These are phyloP conservation scores for Sebastolobus alascanus DNA, from an alignment of 2,797 vertebrate species.

Conservation along the genomic window DNA sequence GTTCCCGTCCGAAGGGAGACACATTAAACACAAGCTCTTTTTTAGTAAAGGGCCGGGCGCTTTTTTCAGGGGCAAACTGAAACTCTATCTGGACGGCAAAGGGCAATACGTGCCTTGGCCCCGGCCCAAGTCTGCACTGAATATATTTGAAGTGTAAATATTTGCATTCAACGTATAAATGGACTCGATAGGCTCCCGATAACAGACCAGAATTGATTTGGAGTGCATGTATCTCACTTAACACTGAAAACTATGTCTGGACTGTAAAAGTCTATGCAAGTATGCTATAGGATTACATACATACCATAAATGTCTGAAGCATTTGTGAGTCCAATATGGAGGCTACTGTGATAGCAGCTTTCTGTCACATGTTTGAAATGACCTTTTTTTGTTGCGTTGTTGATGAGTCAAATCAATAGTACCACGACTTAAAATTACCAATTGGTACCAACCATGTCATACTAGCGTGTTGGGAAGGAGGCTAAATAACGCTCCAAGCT, in stretches of 20 bases:
- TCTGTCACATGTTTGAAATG: neutral
- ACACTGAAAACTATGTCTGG: conserved; percentile 60
- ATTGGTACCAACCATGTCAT: too few species aligned
- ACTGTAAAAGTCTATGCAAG: conserved; percentile 46
- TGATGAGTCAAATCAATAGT: conserved; percentile 26
- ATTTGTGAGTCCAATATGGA: conserved; percentile 28
- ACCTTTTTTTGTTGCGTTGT: neutral
- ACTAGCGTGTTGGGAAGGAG: too few species aligned
- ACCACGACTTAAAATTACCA: conserved; percentile 2
- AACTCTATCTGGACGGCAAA: conserved; percentile 80
- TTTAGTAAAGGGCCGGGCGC: conserved; percentile 77
- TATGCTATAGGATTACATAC: conserved; percentile 57
- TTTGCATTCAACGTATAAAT: conserved; percentile 85
- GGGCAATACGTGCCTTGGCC: conserved; percentile 83
- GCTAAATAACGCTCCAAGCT: too few species aligned
- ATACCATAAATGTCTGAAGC: conserved; percentile 37
- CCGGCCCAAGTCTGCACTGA: conserved; percentile 67
- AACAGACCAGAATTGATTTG: conserved; percentile 78
- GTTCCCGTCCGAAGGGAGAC: conserved; percentile 75
- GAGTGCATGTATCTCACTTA: conserved; percentile 56
- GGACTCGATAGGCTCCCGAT: conserved; percentile 80
- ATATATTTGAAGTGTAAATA: conserved; percentile 86
- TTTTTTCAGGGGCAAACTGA: conserved; percentile 81
- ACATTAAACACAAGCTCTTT: conserved; percentile 81
- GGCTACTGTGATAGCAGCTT: conserved; percentile 10